A percentile compares a stretch with the other conserved stretches of the same genome.
Conservation (phyloP, 2,113 vertebrate species). For the Triplophysa rosa region DNA sequence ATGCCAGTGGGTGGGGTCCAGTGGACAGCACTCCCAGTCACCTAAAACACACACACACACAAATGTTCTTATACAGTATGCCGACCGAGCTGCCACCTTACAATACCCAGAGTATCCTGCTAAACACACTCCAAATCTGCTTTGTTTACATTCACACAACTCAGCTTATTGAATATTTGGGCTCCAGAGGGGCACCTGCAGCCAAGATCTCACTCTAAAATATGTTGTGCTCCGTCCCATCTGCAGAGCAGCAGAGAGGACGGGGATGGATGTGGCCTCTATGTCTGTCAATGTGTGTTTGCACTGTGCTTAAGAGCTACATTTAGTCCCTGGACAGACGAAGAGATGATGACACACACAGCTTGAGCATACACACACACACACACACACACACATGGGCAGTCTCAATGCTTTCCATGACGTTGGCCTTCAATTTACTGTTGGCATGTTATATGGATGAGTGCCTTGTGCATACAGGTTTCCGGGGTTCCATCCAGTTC, state of each 20-base stretch:
- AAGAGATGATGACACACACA: constrained; percentile 35
- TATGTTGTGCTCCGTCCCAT: constrained; percentile 21
- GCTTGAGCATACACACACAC: constrained; percentile 22
- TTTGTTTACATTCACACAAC: constrained; percentile 47
- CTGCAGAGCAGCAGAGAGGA: neutral
- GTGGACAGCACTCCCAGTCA: constrained; percentile 94
- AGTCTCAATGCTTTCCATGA: constrained; percentile 46
- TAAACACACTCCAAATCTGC: constrained; percentile 16
- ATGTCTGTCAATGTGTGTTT: constrained; percentile 38
- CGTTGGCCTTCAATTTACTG: constrained; percentile 36
- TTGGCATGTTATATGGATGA: constrained; percentile 38
- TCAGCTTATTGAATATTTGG: constrained; percentile 50
- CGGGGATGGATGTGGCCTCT: constrained; percentile 21
- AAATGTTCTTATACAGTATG: neutral
- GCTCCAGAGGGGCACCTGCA: constrained; percentile 11
- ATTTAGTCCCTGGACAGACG: constrained; percentile 41
- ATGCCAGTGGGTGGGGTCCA: constrained; percentile 95
- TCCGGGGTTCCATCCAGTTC: constrained; percentile 4
- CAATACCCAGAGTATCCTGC: constrained; percentile 32
- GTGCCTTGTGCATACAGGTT: neutral
- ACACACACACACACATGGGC: constrained; percentile 12
- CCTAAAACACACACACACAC: constrained; percentile 67
- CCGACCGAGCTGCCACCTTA: constrained; percentile 39
- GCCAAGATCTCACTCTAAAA: constrained; percentile 39
- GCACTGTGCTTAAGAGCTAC: constrained; percentile 37